Conservation (phyloP, 2,888 invertebrate species). For the Brachyopa scutellaris region DNA sequence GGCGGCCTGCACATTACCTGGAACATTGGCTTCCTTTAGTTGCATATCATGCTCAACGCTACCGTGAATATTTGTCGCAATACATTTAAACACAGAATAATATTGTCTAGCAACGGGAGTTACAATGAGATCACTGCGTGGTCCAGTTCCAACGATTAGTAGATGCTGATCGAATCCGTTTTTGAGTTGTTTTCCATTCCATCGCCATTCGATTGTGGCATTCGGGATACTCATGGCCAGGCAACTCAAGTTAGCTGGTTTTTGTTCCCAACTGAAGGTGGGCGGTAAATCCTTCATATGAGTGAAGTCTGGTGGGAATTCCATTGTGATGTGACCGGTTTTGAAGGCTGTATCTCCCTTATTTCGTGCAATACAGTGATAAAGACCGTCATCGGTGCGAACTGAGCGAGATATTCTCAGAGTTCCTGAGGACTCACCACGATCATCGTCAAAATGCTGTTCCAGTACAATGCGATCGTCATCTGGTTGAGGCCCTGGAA, state of each 20-base stretch:
- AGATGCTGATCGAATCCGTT: conserved; percentile 83
- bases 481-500: conserved; percentile 85
- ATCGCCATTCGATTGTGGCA: conserved; percentile 94
- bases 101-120: conserved; percentile 86
- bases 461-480: conserved; percentile 88
- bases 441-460: conserved; percentile 83
- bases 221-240: conserved; percentile 94
- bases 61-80: conserved; percentile 90
- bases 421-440: conserved; percentile 85
- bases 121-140: conserved; percentile 88
- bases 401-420: conserved; percentile 86
- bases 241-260: conserved; percentile 92
- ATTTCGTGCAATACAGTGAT: conserved; percentile 93
- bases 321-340: conserved; percentile 92
- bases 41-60: conserved; percentile 86
- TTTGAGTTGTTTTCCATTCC: conserved; percentile 83
- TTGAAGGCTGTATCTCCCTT: conserved; percentile 88
- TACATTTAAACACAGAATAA: conserved; percentile 90
- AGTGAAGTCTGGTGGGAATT: conserved; percentile 91
- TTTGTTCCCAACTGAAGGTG: conserved; percentile 91
- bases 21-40: conserved; percentile 88
- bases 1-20: conserved; percentile 86
- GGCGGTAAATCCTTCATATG: conserved; percentile 87
- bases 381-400: conserved; percentile 92
- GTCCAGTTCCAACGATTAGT: conserved; percentile 86